phyloP scores from a whole-genome alignment of 2,888 invertebrate genomes.

The Prionchulus punctatus region DNA sequence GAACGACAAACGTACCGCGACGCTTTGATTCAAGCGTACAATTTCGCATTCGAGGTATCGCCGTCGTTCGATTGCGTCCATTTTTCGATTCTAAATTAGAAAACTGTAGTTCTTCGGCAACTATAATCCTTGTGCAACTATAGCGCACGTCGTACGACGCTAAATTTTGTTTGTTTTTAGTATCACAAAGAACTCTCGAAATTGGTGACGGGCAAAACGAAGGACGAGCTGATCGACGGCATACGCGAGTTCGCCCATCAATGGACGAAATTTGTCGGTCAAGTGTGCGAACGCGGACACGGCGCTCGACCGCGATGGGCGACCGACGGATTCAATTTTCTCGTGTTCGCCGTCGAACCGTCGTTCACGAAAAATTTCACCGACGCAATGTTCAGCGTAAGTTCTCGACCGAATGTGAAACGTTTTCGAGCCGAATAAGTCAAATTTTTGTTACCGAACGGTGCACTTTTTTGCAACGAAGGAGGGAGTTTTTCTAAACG shows the following conservation, averaged over 20 bases:
- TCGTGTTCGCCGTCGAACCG: slow-evolving; percentile 31
- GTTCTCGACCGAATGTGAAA: no score
- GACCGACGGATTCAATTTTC: slow-evolving; percentile 33
- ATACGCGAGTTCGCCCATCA: slow-evolving; percentile 46
- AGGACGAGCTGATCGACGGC: slow-evolving; percentile 39
- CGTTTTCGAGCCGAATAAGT: no score
- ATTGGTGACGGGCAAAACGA: slow-evolving; percentile 39
- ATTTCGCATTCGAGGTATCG: slow-evolving; percentile 67
- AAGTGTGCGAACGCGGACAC: slow-evolving; percentile 44
- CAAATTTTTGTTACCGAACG: no score
- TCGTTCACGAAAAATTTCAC: slow-evolving; percentile 23
- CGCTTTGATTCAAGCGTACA: slow-evolving; percentile 67
- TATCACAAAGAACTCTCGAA: slow-evolving; percentile 54
- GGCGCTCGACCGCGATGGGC: slow-evolving; percentile 31
- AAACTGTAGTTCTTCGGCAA: not conserved
- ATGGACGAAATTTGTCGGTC: slow-evolving; percentile 76
- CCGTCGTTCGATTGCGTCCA: not conserved
- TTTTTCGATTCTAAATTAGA: not conserved
- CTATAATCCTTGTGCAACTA: not conserved
- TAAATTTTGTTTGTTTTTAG: slow-evolving; percentile 21
- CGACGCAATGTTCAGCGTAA: no score
- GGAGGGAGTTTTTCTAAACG: no score
- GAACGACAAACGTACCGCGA: slow-evolving; percentile 47
- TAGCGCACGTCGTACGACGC: slow-evolving; percentile 16
- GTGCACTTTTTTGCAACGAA: no score